These are phyloP conservation scores for Andrena bucephala DNA, from an alignment of 2,888 invertebrate genomes.

Conservation along the genomic window DNA sequence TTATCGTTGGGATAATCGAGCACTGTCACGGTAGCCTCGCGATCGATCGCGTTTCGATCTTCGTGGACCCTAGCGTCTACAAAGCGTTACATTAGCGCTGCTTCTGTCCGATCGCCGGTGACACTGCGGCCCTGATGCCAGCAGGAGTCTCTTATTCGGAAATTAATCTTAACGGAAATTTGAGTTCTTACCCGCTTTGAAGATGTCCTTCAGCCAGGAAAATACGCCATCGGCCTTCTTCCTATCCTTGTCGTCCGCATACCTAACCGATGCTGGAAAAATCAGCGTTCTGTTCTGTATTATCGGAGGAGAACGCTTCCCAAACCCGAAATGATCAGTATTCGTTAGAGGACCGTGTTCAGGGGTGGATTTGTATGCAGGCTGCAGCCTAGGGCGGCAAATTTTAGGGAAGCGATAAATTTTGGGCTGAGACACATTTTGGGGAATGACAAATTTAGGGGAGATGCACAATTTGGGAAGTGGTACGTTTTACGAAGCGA, in stretches of 20 bases:
- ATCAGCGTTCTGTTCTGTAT: neutral
- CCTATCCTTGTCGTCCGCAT: constrained; percentile 44
- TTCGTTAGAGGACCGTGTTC: neutral
- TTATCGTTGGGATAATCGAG: constrained; percentile 35
- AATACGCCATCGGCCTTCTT: constrained; percentile 65
- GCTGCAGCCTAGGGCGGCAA: too few relatives aligned
- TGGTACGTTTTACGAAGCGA: too few relatives aligned
- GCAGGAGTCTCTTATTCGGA: neutral
- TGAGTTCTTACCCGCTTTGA: constrained; percentile 63
- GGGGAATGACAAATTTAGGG: too few relatives aligned
- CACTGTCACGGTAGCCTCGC: constrained; percentile 21
- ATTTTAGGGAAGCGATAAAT: too few relatives aligned
- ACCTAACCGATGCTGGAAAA: constrained; percentile 47
- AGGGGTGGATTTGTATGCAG: too few relatives aligned
- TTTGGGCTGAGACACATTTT: too few relatives aligned
- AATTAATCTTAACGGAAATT: neutral
- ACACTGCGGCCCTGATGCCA: too few relatives aligned
- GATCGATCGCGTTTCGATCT: constrained; percentile 44
- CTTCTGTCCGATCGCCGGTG: neutral
- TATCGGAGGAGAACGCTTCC: neutral
- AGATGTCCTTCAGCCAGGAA: constrained; percentile 72
- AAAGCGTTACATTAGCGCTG: constrained; percentile 60
- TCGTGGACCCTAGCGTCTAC: constrained; percentile 61
- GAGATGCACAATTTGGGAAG: too few relatives aligned
- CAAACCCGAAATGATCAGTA: neutral